Evolutionary conservation across 2,113 vertebrate species (phyloP).

Genomic region (Sigmodon hispidus): DNA sequence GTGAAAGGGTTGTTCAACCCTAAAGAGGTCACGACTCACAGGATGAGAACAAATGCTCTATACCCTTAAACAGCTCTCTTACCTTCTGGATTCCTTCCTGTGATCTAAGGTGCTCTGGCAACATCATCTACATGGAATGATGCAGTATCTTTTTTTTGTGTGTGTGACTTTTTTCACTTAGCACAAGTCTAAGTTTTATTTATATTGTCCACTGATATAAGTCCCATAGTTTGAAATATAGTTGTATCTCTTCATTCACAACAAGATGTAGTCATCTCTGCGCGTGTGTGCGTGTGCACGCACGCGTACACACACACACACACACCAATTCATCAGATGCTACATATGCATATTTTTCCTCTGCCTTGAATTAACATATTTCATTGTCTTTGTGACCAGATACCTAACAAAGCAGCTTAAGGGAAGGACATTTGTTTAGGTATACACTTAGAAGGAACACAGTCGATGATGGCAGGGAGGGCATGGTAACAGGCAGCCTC

Average conservation of each 20-base stretch:
- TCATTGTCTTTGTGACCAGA: not conserved
- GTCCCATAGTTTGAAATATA: not conserved
- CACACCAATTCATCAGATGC: not conserved
- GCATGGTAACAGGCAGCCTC: not conserved
- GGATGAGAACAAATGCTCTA: not conserved
- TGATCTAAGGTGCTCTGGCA: not conserved
- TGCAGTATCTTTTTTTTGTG: not conserved
- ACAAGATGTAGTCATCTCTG: too few relatives aligned
- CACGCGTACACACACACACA: too few relatives aligned
- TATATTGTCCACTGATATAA: too few relatives aligned
- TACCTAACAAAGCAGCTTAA: not conserved
- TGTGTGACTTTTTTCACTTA: constrained; percentile 41
- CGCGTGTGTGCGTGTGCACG: too few relatives aligned
- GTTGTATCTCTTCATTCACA: not conserved
- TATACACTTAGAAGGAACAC: not conserved
- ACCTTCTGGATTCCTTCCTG: not conserved
- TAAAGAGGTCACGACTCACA: not conserved
- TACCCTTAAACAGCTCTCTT: not conserved
- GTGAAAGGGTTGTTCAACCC: not conserved
- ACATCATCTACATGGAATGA: not conserved
- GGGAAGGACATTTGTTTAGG: not conserved
- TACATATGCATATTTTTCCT: not conserved
- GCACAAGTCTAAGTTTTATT: not conserved
- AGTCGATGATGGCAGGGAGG: not conserved
- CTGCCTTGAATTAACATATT: not conserved